These are phyloP conservation scores for Oreortyx pictus DNA, from an alignment of 2,797 vertebrate genomes.

Conservation along the genomic window DNA sequence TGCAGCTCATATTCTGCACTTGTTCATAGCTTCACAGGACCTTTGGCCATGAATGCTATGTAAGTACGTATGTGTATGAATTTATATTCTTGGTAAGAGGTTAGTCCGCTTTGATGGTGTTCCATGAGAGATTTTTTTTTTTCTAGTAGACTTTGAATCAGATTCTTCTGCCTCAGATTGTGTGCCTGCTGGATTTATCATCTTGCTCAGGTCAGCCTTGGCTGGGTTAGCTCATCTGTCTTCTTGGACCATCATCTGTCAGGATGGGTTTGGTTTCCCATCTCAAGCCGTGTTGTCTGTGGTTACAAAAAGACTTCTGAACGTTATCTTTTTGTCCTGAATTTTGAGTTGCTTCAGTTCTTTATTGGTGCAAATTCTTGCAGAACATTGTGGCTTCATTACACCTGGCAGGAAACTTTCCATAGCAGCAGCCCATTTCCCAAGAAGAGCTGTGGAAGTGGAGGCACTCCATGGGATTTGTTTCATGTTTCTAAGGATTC, in stretches of 20 bases:
- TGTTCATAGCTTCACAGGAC: not conserved
- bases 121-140: not conserved
- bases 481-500: constrained; percentile 43
- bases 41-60: not conserved
- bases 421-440: not conserved
- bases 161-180: not conserved
- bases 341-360: not conserved
- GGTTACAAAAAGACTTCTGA: not conserved
- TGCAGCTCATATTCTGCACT: not conserved
- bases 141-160: not conserved
- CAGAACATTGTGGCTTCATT: not conserved
- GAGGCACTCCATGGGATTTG: constrained; percentile 14
- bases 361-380: constrained; percentile 22
- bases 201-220: not conserved
- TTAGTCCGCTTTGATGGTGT: not conserved
- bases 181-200: not conserved
- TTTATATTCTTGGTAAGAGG: not conserved
- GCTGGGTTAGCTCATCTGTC: not conserved
- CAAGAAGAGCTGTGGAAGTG: not conserved
- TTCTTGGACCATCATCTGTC: not conserved
- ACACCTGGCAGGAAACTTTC: constrained; percentile 11
- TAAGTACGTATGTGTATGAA: not conserved
- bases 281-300: not conserved
- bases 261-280: not conserved
- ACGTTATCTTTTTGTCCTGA: not conserved